Evolutionary conservation across 2,797 vertebrate species (phyloP).

Genomic region (Leucoraja ocellata): DNA sequence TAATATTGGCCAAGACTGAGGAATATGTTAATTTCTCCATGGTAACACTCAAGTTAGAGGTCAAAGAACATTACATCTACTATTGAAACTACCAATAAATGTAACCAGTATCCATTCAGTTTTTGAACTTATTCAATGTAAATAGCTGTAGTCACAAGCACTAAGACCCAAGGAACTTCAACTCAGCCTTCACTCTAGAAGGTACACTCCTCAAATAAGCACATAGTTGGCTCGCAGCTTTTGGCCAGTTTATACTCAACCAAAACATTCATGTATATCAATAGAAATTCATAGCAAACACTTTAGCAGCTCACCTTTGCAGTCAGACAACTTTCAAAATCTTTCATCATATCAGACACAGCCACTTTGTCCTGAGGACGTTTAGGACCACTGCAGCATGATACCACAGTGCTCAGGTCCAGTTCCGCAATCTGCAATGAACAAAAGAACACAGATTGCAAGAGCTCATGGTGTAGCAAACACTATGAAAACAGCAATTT

Average conservation of each 20-base stretch:
- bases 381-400: conserved; percentile 94
- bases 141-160: not conserved
- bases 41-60: too few species aligned
- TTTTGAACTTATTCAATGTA: not conserved
- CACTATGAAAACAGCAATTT: not conserved
- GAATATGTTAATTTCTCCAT: too few species aligned
- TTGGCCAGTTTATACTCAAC: not conserved
- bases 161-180: not conserved
- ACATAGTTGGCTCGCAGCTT: not conserved
- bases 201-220: not conserved
- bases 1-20: too few species aligned
- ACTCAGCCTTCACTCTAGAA: not conserved
- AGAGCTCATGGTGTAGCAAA: conserved; percentile 20
- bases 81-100: not conserved
- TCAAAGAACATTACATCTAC: too few species aligned
- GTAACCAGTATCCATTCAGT: not conserved
- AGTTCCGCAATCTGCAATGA: conserved; percentile 74
- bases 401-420: conserved; percentile 78
- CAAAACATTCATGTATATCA: not conserved
- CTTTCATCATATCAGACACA: conserved; percentile 82
- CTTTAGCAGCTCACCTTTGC: conserved; percentile 66
- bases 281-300: not conserved
- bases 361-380: conserved; percentile 87
- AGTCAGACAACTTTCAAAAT: conserved; percentile 80
- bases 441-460: not conserved